phyloP scores from a whole-genome alignment of 2,888 invertebrate species.

The Theretra japonica region DNA sequence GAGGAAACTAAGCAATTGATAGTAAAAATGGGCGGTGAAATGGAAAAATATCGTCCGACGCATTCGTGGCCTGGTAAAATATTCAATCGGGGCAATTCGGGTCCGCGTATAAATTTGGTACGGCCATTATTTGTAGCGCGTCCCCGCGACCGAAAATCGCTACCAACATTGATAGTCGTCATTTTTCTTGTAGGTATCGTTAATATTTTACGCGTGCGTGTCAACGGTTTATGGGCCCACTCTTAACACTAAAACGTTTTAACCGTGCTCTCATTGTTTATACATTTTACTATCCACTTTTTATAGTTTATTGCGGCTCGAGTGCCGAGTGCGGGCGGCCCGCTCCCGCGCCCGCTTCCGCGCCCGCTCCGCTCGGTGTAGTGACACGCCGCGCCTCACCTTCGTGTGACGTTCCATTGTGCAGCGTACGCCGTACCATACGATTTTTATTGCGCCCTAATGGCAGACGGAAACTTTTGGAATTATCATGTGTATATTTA shows the following conservation, averaged over 20 bases:
- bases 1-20: slow-evolving; percentile 83
- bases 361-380: neutral
- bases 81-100: slow-evolving; percentile 84
- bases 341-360: too few relatives aligned
- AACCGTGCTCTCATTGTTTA: slow-evolving; percentile 83
- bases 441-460: slow-evolving; percentile 72
- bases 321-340: slow-evolving; percentile 51
- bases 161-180: slow-evolving; percentile 82
- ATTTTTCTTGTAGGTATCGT: slow-evolving; percentile 83
- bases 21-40: slow-evolving; percentile 81
- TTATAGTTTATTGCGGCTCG: slow-evolving; percentile 79
- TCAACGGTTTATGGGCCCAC: slow-evolving; percentile 82
- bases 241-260: slow-evolving; percentile 84
- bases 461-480: slow-evolving; percentile 57
- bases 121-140: slow-evolving; percentile 82
- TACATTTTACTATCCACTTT: slow-evolving; percentile 83
- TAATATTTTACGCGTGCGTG: slow-evolving; percentile 84
- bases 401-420: slow-evolving; percentile 55
- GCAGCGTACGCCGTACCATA: slow-evolving; percentile 66
- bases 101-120: slow-evolving; percentile 81
- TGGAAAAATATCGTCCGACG: slow-evolving; percentile 82
- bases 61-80: slow-evolving; percentile 83
- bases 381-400: neutral
- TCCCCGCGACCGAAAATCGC: slow-evolving; percentile 82
- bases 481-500: slow-evolving; percentile 58